These are phyloP conservation scores for Eonycteris spelaea DNA, from an alignment of 2,113 vertebrate genomes.

Conservation along the genomic window DNA sequence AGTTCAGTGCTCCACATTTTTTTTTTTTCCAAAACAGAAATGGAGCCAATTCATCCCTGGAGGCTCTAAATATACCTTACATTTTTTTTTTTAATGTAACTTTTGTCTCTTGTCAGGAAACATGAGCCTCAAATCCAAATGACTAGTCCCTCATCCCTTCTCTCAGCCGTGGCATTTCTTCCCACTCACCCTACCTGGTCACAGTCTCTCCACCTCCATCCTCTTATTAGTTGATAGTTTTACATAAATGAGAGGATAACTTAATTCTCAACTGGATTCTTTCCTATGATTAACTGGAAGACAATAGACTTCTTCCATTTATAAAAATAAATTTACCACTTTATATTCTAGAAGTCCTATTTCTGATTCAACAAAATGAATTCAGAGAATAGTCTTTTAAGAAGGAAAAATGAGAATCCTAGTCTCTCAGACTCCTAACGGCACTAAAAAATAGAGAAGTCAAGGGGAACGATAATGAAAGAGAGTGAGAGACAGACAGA, in stretches of 20 bases:
- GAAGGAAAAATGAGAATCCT: neutral
- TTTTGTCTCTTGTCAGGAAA: neutral
- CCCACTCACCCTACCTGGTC: neutral
- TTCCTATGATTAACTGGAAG: neutral
- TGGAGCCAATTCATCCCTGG: neutral
- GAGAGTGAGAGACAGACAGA: neutral
- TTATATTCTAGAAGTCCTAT: neutral
- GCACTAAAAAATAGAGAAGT: neutral
- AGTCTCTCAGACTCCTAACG: neutral
- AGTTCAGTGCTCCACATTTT: neutral
- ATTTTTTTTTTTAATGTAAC: neutral
- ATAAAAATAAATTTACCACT: neutral
- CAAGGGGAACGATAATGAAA: neutral
- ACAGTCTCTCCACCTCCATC: neutral
- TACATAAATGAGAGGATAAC: neutral
- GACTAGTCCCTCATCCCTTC: neutral
- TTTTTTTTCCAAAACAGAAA: neutral
- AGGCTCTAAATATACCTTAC: neutral
- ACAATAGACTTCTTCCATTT: neutral
- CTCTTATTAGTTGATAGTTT: neutral
- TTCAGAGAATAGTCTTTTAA: neutral
- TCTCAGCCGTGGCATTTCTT: neutral
- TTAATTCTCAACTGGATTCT: neutral
- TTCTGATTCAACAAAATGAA: neutral
- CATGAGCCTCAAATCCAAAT: neutral